A percentile compares a stretch with the other conserved stretches of the same genome.
Conservation (phyloP, 2,797 vertebrate genomes). For the Salmo trutta region DNA sequence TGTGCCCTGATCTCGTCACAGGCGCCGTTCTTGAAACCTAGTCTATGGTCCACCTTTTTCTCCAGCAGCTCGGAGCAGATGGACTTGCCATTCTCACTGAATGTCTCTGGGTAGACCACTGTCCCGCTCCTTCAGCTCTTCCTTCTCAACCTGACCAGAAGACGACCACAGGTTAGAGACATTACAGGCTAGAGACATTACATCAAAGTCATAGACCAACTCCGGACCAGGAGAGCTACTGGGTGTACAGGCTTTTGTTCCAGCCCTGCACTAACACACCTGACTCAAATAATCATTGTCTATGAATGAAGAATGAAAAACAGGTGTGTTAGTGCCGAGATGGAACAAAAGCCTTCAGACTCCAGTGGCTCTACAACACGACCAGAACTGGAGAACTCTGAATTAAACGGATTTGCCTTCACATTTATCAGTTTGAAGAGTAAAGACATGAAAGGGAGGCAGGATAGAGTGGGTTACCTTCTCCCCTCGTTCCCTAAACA, state of each 20-base stretch:
- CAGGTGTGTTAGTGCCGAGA: too few species aligned
- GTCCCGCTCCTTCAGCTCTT: constrained; percentile 83
- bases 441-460: too few species aligned
- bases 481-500: constrained; percentile 87
- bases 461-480: constrained; percentile 72
- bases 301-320: too few species aligned
- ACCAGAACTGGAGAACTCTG: background rate
- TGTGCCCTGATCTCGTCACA: constrained; percentile 79
- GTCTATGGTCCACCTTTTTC: constrained; percentile 75
- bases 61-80: constrained; percentile 83
- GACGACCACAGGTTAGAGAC: too few species aligned
- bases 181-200: too few species aligned
- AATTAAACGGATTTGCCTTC: too few species aligned
- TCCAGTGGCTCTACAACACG: background rate
- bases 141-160: constrained; percentile 82
- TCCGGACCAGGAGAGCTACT: too few species aligned
- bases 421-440: too few species aligned
- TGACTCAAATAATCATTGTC: too few species aligned
- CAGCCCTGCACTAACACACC: too few species aligned
- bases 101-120: constrained; percentile 76
- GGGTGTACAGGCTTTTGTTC: too few species aligned
- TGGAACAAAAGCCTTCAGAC: background rate
- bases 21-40: constrained; percentile 79
- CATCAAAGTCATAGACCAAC: background rate
- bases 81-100: constrained; percentile 76